Evolutionary conservation across 2,888 invertebrate species (phyloP).

Genomic region (Exephanes ischioxanthus): DNA sequence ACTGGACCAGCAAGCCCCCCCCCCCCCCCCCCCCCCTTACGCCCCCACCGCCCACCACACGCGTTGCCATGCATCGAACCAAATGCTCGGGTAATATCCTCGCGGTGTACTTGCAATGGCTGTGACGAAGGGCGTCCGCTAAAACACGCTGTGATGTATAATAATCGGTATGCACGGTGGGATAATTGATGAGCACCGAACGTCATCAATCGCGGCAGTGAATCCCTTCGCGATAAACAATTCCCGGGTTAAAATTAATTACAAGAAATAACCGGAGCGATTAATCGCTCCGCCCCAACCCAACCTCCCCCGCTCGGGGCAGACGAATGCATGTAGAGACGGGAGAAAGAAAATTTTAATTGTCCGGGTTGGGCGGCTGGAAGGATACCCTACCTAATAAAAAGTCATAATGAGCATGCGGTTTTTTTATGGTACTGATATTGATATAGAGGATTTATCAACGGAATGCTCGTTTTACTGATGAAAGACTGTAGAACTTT

Average conservation of each 20-base stretch:
- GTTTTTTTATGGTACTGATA: too few species aligned
- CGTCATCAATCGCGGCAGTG: constrained; percentile 12
- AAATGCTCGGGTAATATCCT: constrained; percentile 12
- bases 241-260: background rate
- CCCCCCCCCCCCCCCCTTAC: too few species aligned
- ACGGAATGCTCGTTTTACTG: too few species aligned
- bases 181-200: background rate
- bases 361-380: background rate
- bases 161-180: background rate
- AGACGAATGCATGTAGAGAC: too few species aligned
- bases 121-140: background rate
- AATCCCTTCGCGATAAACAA: constrained; percentile 14
- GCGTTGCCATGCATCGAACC: constrained; percentile 19
- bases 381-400: too few species aligned
- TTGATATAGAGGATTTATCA: too few species aligned
- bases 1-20: background rate
- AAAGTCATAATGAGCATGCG: too few species aligned
- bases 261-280: constrained; percentile 1
- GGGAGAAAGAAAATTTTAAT: background rate
- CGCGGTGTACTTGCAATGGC: constrained; percentile 4
- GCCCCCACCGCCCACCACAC: background rate
- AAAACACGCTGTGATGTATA: constrained; percentile 1
- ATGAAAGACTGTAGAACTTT: too few species aligned
- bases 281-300: background rate
- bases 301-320: too few species aligned